A percentile compares a stretch with the other conserved stretches of the same genome.
Evolutionary conservation across 2,888 invertebrate species (phyloP).

Genomic region (Tenthredo scrophulariae): DNA sequence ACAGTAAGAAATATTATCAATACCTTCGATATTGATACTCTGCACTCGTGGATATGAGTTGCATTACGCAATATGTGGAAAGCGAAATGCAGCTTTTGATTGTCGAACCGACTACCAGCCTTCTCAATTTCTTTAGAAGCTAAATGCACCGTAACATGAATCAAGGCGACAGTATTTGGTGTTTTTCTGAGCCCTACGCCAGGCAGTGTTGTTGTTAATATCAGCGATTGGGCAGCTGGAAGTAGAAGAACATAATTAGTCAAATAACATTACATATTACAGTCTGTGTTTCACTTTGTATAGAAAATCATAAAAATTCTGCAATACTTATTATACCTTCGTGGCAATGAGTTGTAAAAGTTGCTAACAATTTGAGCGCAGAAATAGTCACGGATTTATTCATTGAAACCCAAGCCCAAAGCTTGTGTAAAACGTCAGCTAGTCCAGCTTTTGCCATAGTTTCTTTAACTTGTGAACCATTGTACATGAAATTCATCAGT

Average conservation of each 20-base stretch:
- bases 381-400: constrained; percentile 80
- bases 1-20: constrained; percentile 42
- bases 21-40: constrained; percentile 83
- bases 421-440: constrained; percentile 82
- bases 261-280: background rate
- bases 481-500: constrained; percentile 82
- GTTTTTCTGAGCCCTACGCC: constrained; percentile 80
- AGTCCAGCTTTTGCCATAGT: constrained; percentile 80
- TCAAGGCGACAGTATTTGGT: constrained; percentile 79
- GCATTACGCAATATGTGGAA: constrained; percentile 80
- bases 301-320: background rate
- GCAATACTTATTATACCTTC: constrained; percentile 78
- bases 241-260: constrained; percentile 55
- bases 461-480: constrained; percentile 80
- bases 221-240: constrained; percentile 80
- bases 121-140: constrained; percentile 80
- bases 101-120: constrained; percentile 78
- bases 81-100: constrained; percentile 77
- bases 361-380: constrained; percentile 82
- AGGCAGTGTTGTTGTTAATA: constrained; percentile 79
- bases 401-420: constrained; percentile 85
- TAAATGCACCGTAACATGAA: constrained; percentile 79
- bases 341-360: constrained; percentile 83
- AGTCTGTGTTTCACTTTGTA: background rate
- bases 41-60: constrained; percentile 81